These are phyloP conservation scores for Neolamprologus variostigma DNA, from an alignment of 2,113 vertebrate species.

Conservation along the genomic window DNA sequence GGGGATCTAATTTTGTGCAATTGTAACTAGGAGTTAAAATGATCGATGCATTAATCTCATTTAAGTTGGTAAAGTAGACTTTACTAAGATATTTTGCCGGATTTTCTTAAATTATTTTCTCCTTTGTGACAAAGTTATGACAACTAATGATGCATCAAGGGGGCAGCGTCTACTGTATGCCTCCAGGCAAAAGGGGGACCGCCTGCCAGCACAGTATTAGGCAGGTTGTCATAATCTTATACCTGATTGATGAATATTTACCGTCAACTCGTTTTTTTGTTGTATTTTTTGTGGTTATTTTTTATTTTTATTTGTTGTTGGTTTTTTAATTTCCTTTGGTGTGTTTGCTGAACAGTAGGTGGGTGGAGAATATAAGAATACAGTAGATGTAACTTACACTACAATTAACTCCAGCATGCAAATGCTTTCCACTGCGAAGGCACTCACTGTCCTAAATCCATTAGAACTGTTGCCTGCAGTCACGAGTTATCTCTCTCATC, in stretches of 20 bases:
- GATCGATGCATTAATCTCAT: not conserved
- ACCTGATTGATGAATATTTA: not conserved
- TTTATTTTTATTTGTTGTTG: not conserved
- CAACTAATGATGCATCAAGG: not conserved
- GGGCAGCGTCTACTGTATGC: fast-evolving
- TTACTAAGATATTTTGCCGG: not conserved
- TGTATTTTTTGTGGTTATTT: not conserved
- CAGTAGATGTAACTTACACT: not conserved
- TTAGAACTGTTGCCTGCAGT: conserved; percentile 13
- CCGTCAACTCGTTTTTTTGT: not conserved
- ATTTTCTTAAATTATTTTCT: not conserved
- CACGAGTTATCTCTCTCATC: not conserved
- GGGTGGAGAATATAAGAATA: not conserved
- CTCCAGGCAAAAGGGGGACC: not conserved
- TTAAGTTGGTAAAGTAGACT: not conserved
- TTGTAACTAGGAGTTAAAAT: not conserved
- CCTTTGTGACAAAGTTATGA: not conserved
- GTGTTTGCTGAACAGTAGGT: not conserved
- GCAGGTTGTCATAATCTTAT: not conserved
- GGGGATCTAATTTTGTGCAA: not conserved
- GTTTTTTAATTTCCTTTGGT: not conserved
- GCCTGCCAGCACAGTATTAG: not conserved
- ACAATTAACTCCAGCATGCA: not conserved
- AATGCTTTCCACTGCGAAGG: not conserved
- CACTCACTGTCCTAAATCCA: conserved; percentile 4